Base-by-base conservation (phyloP, 2,888 invertebrate species). In the Neocrepidodera transversa region DNA sequence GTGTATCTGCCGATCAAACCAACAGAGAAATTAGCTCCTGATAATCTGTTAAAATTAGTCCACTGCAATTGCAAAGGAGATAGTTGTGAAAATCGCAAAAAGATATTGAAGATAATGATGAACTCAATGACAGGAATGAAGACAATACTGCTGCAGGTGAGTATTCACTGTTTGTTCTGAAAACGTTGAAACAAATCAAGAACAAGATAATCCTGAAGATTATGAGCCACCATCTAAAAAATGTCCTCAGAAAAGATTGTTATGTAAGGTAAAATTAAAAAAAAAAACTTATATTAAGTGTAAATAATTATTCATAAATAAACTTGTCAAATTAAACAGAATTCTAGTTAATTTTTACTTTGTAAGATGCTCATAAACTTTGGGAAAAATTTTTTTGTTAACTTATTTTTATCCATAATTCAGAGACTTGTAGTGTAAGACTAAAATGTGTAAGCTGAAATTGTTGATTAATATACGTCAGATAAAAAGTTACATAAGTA, bases 1-100 rank as follows among this genome's bases (percentile, higher is more conserved):
- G 28, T 56, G 49, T 56, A 18, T 49, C 49, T 56, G 28, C 48
- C 56, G 1, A 38, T n/a, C n/a, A n/a, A n/a, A 28, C 40, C 49
- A 48, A 48, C 48, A 26, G 42, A 20, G 3, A 23, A 14, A 42
- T 30, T 52, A 28, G 42, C 52, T 17, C 42, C 30, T 17, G 16
- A 23, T 10, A 28, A 52, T 14, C 17, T 56, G 14, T 35, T 56
- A 11, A 49, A 48, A 30, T 26, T 56, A 38, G 18, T 56, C 7
- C 56, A 49, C 20, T 49, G 56, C 16, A 36, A 13, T n/a, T 35
- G 53, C 30, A 20, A 26, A 16, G 51, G 51, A 5, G 28, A 40
- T 11, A 38, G 2, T 40, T 38, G 28, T 14, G 18, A 10, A 16
- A 40, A 51, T 26, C 4, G 36, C 23, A 18, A n/a, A 47, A 47